Evolutionary conservation across 2,888 invertebrate genomes (phyloP).

Genomic region (Euproctis similis): DNA sequence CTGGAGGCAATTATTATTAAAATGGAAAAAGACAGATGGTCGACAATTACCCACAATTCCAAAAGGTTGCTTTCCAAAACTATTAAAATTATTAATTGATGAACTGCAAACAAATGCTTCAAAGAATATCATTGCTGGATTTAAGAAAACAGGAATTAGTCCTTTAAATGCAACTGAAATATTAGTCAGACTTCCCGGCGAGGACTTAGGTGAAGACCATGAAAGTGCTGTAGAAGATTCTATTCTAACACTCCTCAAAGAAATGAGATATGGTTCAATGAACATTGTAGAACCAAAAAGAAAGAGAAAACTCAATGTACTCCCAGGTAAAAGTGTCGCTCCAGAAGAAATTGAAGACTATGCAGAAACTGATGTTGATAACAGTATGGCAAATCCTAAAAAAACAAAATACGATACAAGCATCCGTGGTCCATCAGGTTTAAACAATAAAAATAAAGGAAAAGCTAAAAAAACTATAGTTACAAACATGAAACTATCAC

Average conservation of each 20-base stretch:
- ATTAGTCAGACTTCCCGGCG: constrained; percentile 13
- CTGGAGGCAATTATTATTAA: constrained; percentile 19
- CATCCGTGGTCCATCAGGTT: constrained; percentile 4
- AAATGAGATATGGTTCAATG: constrained; percentile 9
- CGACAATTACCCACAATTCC: constrained; percentile 9
- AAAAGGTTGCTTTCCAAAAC: constrained; percentile 18
- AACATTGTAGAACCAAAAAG: constrained; percentile 8
- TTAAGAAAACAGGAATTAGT: constrained; percentile 17
- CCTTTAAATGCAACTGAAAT: constrained; percentile 13
- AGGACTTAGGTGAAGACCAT: constrained; percentile 4
- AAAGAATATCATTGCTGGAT: constrained; percentile 16
- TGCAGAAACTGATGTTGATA: constrained; percentile 8
- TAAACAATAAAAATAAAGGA: constrained; percentile 5
- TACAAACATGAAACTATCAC: constrained; percentile 3
- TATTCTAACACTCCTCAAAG: constrained; percentile 3
- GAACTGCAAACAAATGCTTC: constrained; percentile 10
- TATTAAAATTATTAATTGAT: constrained; percentile 12
- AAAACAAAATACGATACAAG: constrained; percentile 5
- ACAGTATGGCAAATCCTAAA: constrained; percentile 4
- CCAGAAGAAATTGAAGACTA: constrained; percentile 6
- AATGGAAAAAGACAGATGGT: constrained; percentile 21
- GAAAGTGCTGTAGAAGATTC: constrained; percentile 4
- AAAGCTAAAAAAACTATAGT: constrained; percentile 5
- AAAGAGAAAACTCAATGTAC: constrained; percentile 8
- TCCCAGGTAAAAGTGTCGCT: constrained; percentile 7